Evolutionary conservation across 2,113 vertebrate genomes (phyloP).

Genomic region (Urocynchramus pylzowi): DNA sequence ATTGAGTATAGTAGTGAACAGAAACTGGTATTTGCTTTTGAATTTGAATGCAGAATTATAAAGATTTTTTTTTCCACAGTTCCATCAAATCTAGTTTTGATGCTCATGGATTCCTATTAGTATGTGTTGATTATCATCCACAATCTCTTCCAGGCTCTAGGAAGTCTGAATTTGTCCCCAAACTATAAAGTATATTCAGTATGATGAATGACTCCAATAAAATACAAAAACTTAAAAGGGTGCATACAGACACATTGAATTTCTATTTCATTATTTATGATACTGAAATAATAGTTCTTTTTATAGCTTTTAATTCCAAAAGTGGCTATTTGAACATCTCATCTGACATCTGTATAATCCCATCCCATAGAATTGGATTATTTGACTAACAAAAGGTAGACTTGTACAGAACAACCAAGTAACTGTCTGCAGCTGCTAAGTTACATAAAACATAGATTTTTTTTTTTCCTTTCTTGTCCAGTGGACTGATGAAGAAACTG

Average conservation of each 20-base stretch:
- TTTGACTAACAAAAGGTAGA: not conserved
- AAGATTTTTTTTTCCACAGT: not conserved
- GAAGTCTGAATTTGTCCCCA: not conserved
- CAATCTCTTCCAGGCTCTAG: not conserved
- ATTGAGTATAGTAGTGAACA: not conserved
- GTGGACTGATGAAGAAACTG: not conserved
- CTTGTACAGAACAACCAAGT: not conserved
- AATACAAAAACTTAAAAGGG: not conserved
- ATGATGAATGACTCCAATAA: not conserved
- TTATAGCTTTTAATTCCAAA: not conserved
- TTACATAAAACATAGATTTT: not conserved
- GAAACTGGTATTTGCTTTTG: not conserved
- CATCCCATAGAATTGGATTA: not conserved
- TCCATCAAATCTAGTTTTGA: not conserved
- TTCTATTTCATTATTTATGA: not conserved
- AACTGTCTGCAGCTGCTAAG: slow-evolving; percentile 3
- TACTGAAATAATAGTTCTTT: not conserved
- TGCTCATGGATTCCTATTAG: not conserved
- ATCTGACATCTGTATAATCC: not conserved
- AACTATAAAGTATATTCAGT: not conserved
- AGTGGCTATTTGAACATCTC: not conserved
- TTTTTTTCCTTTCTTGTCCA: not conserved
- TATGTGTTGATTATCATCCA: not conserved
- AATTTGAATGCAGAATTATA: not conserved
- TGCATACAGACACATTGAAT: not conserved